These are phyloP conservation scores for Campopleginae sp. DNA, from an alignment of 2,888 invertebrate species.

Conservation along the genomic window DNA sequence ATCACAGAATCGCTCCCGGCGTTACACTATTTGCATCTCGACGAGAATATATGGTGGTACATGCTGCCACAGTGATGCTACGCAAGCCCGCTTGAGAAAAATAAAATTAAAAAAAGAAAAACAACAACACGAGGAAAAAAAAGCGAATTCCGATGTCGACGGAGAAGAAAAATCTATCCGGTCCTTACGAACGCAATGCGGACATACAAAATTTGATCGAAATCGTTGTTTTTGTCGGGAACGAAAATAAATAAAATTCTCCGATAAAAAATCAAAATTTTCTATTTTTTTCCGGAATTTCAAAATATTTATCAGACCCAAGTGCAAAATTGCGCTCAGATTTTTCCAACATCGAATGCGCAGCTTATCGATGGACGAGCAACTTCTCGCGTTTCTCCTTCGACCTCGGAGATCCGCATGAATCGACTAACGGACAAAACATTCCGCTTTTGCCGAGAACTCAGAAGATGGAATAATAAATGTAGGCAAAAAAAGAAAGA, in stretches of 20 bases:
- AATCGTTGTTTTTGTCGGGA: background rate
- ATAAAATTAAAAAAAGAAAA: background rate
- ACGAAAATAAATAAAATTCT: background rate
- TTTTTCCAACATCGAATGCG: background rate
- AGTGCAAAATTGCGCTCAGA: background rate
- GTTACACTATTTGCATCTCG: constrained; percentile 79
- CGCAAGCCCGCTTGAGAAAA: background rate
- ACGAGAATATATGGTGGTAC: constrained; percentile 44
- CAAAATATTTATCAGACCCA: background rate
- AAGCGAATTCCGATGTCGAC: background rate
- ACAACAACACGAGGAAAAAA: background rate
- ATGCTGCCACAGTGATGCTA: background rate
- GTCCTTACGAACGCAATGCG: background rate
- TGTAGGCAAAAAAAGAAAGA: background rate
- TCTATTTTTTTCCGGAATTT: background rate
- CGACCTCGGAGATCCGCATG: constrained; percentile 68
- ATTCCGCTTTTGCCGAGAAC: constrained; percentile 51
- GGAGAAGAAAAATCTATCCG: background rate
- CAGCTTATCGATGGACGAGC: background rate
- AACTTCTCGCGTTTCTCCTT: constrained; percentile 38
- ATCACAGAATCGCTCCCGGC: constrained; percentile 79
- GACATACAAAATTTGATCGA: background rate
- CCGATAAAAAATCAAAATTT: background rate
- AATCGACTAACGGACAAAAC: constrained; percentile 73
- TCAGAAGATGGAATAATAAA: constrained; percentile 1